Conservation (phyloP, 2,888 invertebrate genomes). For the Drosophila bunnanda region DNA sequence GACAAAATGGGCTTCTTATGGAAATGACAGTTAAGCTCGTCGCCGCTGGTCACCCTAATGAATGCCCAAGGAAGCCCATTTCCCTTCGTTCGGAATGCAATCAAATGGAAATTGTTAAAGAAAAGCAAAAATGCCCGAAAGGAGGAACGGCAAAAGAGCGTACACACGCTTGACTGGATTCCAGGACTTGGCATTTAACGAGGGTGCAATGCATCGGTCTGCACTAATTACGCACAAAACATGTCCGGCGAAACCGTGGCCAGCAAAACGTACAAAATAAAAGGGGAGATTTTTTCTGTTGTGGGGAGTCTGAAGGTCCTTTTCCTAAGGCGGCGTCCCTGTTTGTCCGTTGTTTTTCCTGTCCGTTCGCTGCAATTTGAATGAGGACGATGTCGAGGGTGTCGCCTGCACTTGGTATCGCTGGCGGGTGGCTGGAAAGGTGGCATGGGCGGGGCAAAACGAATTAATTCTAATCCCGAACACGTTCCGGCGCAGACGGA, state of each 20-base stretch:
- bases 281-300: slow-evolving; percentile 18
- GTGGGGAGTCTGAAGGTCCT: background rate
- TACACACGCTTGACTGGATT: slow-evolving; percentile 55
- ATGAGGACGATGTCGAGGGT: slow-evolving; percentile 49
- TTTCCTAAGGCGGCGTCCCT: slow-evolving; percentile 12
- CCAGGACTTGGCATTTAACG: slow-evolving; percentile 19
- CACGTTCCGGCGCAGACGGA: slow-evolving; percentile 61
- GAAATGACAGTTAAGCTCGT: slow-evolving; percentile 73
- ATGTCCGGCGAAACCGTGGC: slow-evolving; percentile 47
- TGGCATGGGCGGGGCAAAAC: slow-evolving; percentile 37
- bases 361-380: slow-evolving; percentile 61
- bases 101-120: slow-evolving; percentile 78
- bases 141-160: slow-evolving; percentile 30
- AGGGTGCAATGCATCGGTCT: slow-evolving; percentile 35
- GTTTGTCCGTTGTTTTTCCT: slow-evolving; percentile 24
- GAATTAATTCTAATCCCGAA: slow-evolving; percentile 74
- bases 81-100: slow-evolving; percentile 59
- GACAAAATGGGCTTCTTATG: slow-evolving; percentile 57
- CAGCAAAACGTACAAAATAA: background rate
- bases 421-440: slow-evolving; percentile 43
- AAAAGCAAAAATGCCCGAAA: slow-evolving; percentile 48
- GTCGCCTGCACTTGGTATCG: slow-evolving; percentile 54
- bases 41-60: slow-evolving; percentile 71
- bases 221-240: slow-evolving; percentile 76
- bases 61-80: slow-evolving; percentile 35